These are phyloP conservation scores for Drosophila sturtevanti DNA, from an alignment of 1,140 invertebrate genomes.

Conservation along the genomic window DNA sequence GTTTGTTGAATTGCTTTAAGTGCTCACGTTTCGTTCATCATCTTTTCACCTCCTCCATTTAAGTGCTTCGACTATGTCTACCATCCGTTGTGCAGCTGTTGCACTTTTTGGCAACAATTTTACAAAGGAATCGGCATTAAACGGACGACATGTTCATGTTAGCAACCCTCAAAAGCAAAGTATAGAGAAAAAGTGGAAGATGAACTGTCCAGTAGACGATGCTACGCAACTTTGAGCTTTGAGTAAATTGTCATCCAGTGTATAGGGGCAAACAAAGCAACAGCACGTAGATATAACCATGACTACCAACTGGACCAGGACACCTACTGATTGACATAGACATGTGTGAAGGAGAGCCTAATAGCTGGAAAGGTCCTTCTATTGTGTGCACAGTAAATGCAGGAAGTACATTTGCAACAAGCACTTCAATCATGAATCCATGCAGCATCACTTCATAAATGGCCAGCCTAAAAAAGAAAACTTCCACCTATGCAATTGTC, in stretches of 20 bases:
- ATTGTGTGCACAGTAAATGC: constrained; percentile 35
- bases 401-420: constrained; percentile 41
- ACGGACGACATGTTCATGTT: constrained; percentile 35
- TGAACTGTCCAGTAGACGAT: background rate
- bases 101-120: constrained; percentile 30
- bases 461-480: constrained; percentile 45
- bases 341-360: constrained; percentile 34
- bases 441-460: constrained; percentile 56
- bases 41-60: background rate
- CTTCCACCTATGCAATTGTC: constrained; percentile 22
- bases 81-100: background rate
- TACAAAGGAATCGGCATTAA: constrained; percentile 45
- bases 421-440: constrained; percentile 65
- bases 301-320: background rate
- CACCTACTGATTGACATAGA: constrained; percentile 19
- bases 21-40: background rate
- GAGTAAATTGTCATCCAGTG: constrained; percentile 66
- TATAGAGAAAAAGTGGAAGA: constrained; percentile 3
- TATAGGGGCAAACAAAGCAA: constrained; percentile 54
- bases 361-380: constrained; percentile 40
- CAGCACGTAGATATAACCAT: constrained; percentile 24
- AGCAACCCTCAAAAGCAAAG: constrained; percentile 9
- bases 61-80: background rate
- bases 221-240: constrained; percentile 39
- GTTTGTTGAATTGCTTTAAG: constrained; percentile 27